These are phyloP conservation scores for Cheumatopsyche charites DNA, from an alignment of 1,140 invertebrate genomes.

Conservation along the genomic window DNA sequence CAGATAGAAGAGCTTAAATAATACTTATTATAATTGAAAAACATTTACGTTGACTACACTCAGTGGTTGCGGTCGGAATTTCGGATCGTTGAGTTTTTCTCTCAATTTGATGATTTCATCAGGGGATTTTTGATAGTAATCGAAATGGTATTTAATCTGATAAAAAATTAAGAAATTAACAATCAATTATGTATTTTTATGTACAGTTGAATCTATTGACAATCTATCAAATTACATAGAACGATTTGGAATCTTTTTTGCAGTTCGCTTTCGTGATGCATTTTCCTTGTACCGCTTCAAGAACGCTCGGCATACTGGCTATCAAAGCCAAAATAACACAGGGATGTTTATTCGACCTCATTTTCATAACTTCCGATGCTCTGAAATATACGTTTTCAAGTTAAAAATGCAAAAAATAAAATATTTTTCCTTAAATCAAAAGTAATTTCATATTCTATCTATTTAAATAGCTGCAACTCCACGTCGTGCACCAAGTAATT, in stretches of 20 bases:
- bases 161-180: neutral
- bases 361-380: slow-evolving; percentile 72
- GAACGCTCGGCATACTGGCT: slow-evolving; percentile 77
- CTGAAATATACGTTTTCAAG: slow-evolving; percentile 58
- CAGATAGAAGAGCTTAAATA: slow-evolving; percentile 2
- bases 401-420: too few species aligned
- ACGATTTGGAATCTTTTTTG: slow-evolving; percentile 81
- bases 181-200: slow-evolving; percentile 7
- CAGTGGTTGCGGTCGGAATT: slow-evolving; percentile 66
- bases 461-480: too few species aligned
- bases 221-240: slow-evolving; percentile 69
- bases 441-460: too few species aligned
- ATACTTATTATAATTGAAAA: too few species aligned
- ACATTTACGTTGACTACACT: slow-evolving; percentile 70
- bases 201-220: neutral
- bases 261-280: slow-evolving; percentile 81
- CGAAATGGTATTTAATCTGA: slow-evolving; percentile 69
- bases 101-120: slow-evolving; percentile 61
- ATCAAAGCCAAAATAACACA: slow-evolving; percentile 79
- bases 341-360: slow-evolving; percentile 76
- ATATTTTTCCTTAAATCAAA: too few species aligned
- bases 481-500: too few species aligned
- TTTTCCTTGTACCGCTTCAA: slow-evolving; percentile 79
- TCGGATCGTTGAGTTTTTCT: slow-evolving; percentile 64
- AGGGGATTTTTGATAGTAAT: slow-evolving; percentile 64